Evolutionary conservation across 2,888 invertebrate genomes (phyloP), one percentile per base, ranked within the genome.

Genomic region (Sthenelais limicola): DNA sequence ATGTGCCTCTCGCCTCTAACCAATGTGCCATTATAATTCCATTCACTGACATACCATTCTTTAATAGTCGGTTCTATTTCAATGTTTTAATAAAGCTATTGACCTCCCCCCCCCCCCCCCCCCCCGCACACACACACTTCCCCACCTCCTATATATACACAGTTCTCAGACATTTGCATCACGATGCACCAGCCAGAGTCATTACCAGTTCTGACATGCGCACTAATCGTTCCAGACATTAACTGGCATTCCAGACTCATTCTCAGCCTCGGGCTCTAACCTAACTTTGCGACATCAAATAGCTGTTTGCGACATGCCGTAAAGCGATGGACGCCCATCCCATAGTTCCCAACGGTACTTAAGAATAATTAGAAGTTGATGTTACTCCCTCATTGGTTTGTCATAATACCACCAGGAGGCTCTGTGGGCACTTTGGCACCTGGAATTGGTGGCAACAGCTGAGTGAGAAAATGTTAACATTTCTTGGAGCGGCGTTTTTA

Each of bases 141-240:
- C 51, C 51, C 7, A 9, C 43, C 43, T 43, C 43, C 43, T 9
- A 43, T 9, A 43, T 15, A 12, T 43, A 15, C 43, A 12, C 43
- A 9, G 43, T 43, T 12, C 43, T 9, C 43, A 9, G 43, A 9
- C 43, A 43, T 9, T 9, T 43, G 43, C 43, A 15, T 12, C 15
- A 12, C 15, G n/a, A 12, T 9, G 38, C 62, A 62, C 62, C 62
- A 38, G 62, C 24, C 62, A 26, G 38, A 15, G 12, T 38, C 62
- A 35, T 62, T 62, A 62, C 24, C 38, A 9, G 7, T 38, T 26
- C 38, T 38, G 62, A 62, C 62, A 38, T 62, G 38, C 38, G 62
- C 62, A 38, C 62, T 62, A 62, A 62, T 62, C 43, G 62, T 18
- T 38, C 26, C 38, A 12, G 62, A 62, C 62, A 38, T 28, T 62